Evolutionary conservation across 2,888 invertebrate genomes (phyloP).

Genomic region (Dermolepida albohirtum): DNA sequence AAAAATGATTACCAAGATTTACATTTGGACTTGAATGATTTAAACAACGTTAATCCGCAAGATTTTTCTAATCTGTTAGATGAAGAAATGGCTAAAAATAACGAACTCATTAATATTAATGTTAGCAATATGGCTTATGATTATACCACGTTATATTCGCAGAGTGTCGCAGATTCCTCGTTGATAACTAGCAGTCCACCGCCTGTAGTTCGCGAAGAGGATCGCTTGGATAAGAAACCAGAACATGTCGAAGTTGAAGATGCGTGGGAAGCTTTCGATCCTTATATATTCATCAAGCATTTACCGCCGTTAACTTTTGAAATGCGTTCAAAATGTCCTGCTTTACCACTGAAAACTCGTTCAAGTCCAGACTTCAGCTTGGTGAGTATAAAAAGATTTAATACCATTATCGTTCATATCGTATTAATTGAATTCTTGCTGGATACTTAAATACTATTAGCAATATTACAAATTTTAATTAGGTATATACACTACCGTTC

Average conservation of each 20-base stretch:
- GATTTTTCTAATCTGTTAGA: constrained; percentile 68
- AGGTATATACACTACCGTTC: no score
- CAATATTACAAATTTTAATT: no score
- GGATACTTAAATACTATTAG: no score
- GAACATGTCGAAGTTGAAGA: constrained; percentile 66
- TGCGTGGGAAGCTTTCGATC: constrained; percentile 87
- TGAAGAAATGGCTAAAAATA: constrained; percentile 66
- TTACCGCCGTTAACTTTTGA: constrained; percentile 85
- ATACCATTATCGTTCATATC: no score
- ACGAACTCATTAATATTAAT: constrained; percentile 55
- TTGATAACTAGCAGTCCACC: constrained; percentile 58
- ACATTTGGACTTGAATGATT: constrained; percentile 61
- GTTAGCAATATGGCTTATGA: constrained; percentile 58
- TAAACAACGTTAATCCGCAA: constrained; percentile 63
- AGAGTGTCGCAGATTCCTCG: constrained; percentile 42
- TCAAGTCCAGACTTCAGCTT: constrained; percentile 94
- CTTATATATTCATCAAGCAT: constrained; percentile 92
- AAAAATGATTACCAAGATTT: constrained; percentile 62
- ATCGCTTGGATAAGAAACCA: constrained; percentile 60
- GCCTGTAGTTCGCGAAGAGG: constrained; percentile 52
- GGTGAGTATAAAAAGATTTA: constrained; percentile 67
- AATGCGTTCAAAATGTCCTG: constrained; percentile 80
- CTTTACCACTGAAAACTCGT: constrained; percentile 90
- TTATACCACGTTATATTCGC: constrained; percentile 51
- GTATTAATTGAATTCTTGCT: no score